Evolutionary conservation across 1,140 invertebrate species (phyloP).

Genomic region (Mylabris phalerata): DNA sequence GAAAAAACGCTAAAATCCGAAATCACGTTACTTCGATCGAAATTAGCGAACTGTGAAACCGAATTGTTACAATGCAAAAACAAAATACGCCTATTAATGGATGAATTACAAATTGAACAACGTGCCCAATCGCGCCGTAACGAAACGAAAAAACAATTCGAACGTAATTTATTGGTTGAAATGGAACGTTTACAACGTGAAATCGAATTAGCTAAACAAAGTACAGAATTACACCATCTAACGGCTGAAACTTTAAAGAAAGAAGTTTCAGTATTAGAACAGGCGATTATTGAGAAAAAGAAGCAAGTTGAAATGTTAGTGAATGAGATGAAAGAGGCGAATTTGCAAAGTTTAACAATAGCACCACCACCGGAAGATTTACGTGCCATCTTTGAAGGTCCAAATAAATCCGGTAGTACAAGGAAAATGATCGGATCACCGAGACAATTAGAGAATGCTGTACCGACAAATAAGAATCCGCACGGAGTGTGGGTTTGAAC

Average conservation of each 20-base stretch:
- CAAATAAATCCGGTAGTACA: conserved; percentile 76
- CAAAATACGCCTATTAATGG: conserved; percentile 65
- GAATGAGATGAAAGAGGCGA: conserved; percentile 86
- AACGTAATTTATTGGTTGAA: conserved; percentile 67
- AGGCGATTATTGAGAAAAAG: conserved; percentile 77
- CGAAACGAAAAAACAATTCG: conserved; percentile 56
- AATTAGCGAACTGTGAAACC: conserved; percentile 80
- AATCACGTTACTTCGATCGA: conserved; percentile 72
- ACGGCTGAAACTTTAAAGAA: conserved; percentile 73
- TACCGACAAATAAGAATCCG: conserved; percentile 90
- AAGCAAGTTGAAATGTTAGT: conserved; percentile 77
- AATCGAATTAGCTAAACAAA: conserved; percentile 73
- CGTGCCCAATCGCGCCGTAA: conserved; percentile 42
- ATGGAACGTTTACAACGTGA: conserved; percentile 74
- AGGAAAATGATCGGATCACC: conserved; percentile 86
- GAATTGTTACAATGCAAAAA: conserved; percentile 83
- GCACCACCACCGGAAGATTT: conserved; percentile 75
- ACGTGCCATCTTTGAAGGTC: conserved; percentile 71
- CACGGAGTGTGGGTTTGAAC: conserved; percentile 90
- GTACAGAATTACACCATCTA: conserved; percentile 70
- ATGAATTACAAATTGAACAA: conserved; percentile 54
- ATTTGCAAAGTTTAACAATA: conserved; percentile 78
- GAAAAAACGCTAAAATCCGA: conserved; percentile 81
- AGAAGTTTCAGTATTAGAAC: conserved; percentile 68
- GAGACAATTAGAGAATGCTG: conserved; percentile 83